phyloP scores from a whole-genome alignment of 2,888 invertebrate species.

The Acronicta aceris region DNA sequence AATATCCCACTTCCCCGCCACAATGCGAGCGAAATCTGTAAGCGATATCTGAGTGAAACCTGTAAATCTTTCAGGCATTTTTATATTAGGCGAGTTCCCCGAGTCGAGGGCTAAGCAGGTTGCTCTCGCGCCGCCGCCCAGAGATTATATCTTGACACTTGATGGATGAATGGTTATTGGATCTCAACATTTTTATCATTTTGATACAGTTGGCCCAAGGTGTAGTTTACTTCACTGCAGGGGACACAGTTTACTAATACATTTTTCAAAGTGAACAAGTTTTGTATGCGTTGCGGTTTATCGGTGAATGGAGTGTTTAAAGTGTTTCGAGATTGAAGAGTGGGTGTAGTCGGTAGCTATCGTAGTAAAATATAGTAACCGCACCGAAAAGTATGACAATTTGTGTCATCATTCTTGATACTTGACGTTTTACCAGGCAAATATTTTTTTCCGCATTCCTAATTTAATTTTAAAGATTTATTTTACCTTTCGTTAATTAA shows the following conservation, averaged over 20 bases:
- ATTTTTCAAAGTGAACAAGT: constrained; percentile 52
- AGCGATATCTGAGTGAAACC: constrained; percentile 82
- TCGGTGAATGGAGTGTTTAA: constrained; percentile 41
- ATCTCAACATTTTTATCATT: constrained; percentile 91
- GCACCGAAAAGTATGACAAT: no score
- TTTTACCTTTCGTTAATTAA: no score
- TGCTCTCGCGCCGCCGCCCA: constrained; percentile 82
- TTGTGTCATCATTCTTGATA: no score
- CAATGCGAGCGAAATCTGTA: constrained; percentile 82
- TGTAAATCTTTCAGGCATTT: constrained; percentile 88
- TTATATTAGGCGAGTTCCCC: constrained; percentile 84
- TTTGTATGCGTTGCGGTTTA: constrained; percentile 46
- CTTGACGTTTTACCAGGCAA: no score
- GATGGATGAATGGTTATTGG: constrained; percentile 95
- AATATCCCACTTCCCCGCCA: constrained; percentile 63
- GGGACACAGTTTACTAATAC: constrained; percentile 69
- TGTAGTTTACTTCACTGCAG: constrained; percentile 67
- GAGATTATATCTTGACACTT: constrained; percentile 92
- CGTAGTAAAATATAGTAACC: neutral
- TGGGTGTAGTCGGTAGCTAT: constrained; percentile 2
- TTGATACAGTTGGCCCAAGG: constrained; percentile 87
- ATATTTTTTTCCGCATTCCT: no score
- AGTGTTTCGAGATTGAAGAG: constrained; percentile 21
- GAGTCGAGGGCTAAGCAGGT: constrained; percentile 85
- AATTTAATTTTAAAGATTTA: no score